Conservation (phyloP, 2,888 invertebrate genomes). For the Encarsia formosa region DNA sequence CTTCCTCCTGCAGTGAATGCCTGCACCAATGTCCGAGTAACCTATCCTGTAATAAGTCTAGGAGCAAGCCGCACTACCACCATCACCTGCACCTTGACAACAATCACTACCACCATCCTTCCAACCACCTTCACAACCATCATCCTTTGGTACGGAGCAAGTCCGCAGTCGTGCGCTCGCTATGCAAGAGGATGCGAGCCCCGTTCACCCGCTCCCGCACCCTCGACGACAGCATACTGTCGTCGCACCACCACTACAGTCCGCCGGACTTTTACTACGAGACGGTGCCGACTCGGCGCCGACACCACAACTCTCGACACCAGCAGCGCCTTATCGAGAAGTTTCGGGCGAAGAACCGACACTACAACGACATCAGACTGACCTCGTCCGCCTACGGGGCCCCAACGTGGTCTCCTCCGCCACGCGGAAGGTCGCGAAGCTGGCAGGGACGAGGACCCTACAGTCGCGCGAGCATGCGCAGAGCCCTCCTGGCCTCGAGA, state of each 20-base stretch:
- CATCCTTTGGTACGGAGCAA: slow-evolving; percentile 52
- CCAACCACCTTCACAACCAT: slow-evolving; percentile 37
- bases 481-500: slow-evolving; percentile 32
- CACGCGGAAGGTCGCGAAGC: slow-evolving; percentile 30
- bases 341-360: slow-evolving; percentile 35
- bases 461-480: slow-evolving; percentile 9
- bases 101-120: slow-evolving; percentile 25
- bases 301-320: slow-evolving; percentile 36
- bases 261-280: slow-evolving; percentile 42
- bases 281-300: neutral
- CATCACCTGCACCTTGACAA: slow-evolving; percentile 26
- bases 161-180: slow-evolving; percentile 52
- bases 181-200: slow-evolving; percentile 50
- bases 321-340: slow-evolving; percentile 43
- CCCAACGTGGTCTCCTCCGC: neutral
- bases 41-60: slow-evolving; percentile 43
- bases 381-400: slow-evolving; percentile 14
- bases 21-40: slow-evolving; percentile 46
- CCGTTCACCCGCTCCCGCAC: slow-evolving; percentile 50
- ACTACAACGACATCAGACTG: slow-evolving; percentile 28
- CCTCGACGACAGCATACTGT: slow-evolving; percentile 48
- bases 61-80: too few species aligned
- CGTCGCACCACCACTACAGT: slow-evolving; percentile 35
- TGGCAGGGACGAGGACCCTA: slow-evolving; percentile 35
- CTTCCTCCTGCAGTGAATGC: slow-evolving; percentile 51